These are phyloP conservation scores for Alectoris magna DNA, from an alignment of 2,797 vertebrate species.

Conservation along the genomic window DNA sequence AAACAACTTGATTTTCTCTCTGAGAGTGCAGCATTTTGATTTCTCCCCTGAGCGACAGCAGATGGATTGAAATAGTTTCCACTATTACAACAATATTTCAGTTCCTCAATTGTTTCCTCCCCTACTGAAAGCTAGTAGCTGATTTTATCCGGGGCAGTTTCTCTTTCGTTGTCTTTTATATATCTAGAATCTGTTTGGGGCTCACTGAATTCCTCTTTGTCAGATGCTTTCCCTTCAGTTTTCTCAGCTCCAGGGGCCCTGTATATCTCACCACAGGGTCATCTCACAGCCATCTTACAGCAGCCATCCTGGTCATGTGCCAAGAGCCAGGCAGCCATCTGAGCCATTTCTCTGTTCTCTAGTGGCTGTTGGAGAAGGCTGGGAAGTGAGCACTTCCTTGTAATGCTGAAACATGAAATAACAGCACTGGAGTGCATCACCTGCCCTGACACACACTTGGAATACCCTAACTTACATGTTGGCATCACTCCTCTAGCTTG, in stretches of 20 bases:
- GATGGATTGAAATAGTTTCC: slow-evolving; percentile 16
- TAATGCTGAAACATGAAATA: neutral
- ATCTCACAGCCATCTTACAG: neutral
- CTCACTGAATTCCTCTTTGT: neutral
- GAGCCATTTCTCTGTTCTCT: neutral
- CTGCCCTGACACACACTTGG: neutral
- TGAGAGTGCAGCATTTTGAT: neutral
- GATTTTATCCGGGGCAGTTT: neutral
- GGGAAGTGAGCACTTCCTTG: neutral
- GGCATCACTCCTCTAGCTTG: neutral
- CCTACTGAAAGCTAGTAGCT: neutral
- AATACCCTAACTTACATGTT: neutral
- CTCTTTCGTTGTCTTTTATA: neutral
- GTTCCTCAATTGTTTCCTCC: neutral
- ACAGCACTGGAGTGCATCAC: neutral
- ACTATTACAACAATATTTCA: neutral
- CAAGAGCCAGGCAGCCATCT: accelerated
- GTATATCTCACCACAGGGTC: neutral
- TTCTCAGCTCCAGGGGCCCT: neutral
- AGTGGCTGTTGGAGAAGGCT: neutral
- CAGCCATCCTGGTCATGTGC: neutral
- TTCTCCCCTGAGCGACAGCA: neutral
- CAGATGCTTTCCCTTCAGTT: neutral
- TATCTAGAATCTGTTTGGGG: neutral
- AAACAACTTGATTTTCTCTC: neutral